Evolutionary conservation across 2,888 invertebrate genomes (phyloP).

Genomic region (Polylopha cassiicola): DNA sequence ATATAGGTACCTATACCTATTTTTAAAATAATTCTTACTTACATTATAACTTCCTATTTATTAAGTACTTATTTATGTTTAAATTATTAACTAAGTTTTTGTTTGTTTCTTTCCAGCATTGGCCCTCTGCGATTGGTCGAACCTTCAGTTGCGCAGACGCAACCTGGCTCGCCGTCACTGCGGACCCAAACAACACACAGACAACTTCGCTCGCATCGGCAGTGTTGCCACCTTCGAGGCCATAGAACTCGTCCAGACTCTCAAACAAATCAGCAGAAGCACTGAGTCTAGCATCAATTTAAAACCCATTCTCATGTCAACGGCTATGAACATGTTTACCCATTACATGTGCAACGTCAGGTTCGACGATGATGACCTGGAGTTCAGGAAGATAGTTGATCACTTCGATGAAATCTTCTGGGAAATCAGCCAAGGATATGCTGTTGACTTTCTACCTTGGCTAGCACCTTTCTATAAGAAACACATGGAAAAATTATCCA

Average conservation of each 20-base stretch:
- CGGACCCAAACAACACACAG: conserved; percentile 85
- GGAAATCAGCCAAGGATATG: conserved; percentile 94
- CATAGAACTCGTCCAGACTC: conserved; percentile 75
- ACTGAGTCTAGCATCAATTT: conserved; percentile 72
- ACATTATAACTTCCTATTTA: too few species aligned
- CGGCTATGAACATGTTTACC: conserved; percentile 90
- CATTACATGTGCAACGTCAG: conserved; percentile 91
- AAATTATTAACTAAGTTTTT: not conserved
- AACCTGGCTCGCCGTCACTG: conserved; percentile 88
- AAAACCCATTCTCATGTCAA: conserved; percentile 83
- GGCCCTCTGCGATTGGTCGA: conserved; percentile 92
- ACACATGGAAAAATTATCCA: conserved; percentile 81
- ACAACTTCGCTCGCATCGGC: conserved; percentile 84
- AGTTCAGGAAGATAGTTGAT: conserved; percentile 82
- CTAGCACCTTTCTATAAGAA: conserved; percentile 83
- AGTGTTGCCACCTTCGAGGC: conserved; percentile 82
- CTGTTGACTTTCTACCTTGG: conserved; percentile 91
- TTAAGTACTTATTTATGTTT: too few species aligned
- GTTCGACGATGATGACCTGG: conserved; percentile 82
- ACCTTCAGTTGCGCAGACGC: conserved; percentile 85
- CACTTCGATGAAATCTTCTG: conserved; percentile 92
- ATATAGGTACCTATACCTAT: too few species aligned
- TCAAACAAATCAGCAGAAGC: conserved; percentile 61
- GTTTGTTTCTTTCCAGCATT: conserved; percentile 78
- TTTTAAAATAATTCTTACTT: too few species aligned